These are phyloP conservation scores for Zaprionus camerounensis DNA, from an alignment of 1,140 invertebrate genomes.

Conservation along the genomic window DNA sequence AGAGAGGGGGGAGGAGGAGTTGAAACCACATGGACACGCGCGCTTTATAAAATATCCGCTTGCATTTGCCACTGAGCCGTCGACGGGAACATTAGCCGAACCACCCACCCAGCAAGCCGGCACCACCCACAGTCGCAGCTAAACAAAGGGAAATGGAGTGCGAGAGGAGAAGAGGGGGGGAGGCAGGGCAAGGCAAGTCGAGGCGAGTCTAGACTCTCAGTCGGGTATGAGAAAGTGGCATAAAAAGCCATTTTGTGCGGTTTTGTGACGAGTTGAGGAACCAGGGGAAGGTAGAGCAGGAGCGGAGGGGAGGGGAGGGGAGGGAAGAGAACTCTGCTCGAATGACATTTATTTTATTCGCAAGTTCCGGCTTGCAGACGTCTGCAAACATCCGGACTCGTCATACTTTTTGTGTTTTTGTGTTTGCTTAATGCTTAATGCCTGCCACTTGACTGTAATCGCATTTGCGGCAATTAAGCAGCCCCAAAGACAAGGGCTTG, in stretches of 20 bases:
- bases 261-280: constrained; percentile 22
- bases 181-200: not conserved
- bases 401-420: constrained; percentile 74
- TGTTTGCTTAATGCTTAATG: constrained; percentile 57
- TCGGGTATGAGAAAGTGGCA: constrained; percentile 46
- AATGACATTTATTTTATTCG: constrained; percentile 82
- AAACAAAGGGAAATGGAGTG: constrained; percentile 39
- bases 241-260: constrained; percentile 81
- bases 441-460: constrained; percentile 79
- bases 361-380: constrained; percentile 77
- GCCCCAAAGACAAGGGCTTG: constrained; percentile 65
- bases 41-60: constrained; percentile 48
- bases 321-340: constrained; percentile 10
- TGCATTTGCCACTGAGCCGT: constrained; percentile 47
- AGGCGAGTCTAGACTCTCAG: not conserved
- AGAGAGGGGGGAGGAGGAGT: constrained; percentile 7
- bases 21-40: constrained; percentile 75
- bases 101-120: constrained; percentile 9
- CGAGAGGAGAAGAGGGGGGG: not conserved
- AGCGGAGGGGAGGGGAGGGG: not conserved
- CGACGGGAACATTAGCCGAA: constrained; percentile 49
- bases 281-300: too few species aligned
- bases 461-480: constrained; percentile 81
- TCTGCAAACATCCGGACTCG: constrained; percentile 74
- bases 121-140: constrained; percentile 8